Base-by-base conservation (phyloP, 2,888 invertebrate genomes). In the Drosophila seclusa region DNA sequence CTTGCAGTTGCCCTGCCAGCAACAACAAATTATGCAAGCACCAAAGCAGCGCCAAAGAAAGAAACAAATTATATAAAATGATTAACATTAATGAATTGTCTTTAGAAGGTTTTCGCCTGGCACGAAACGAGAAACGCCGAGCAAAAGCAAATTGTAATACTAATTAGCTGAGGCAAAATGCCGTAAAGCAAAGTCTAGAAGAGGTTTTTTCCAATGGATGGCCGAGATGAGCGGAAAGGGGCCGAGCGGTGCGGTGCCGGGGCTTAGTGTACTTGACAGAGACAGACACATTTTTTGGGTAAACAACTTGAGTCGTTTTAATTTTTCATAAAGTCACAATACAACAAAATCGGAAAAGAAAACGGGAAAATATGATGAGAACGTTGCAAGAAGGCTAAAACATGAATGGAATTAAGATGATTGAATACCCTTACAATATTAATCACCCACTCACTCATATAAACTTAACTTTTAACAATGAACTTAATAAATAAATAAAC, bases 61-160 rank as follows among this genome's bases (percentile, higher is more conserved):
- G 70, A 57, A 40, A 70, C 27, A 73, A 81, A 71, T 82, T 77
- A 75, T 78, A 79, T 80, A 78, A 89, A 89, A 83, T 91, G 87
- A 88, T 89, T 90, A 82, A 76, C 89, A 89, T 90, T 89, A 90
- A 90, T 89, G 87, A 83, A 84, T 84, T 87, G 87, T 78, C 77
- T 81, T 71, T 70, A 65, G 84, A 67, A 72, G 78, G 57, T 53
- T 68, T 76, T 48, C 58, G 48, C 34, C 64, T 50, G 61, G 18
- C 71, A 66, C 38, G 57, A 73, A 83, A 80, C 54, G 82, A 82
- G 40, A 78, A 73, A 69, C 65, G 64, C 31, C 59, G 64, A 62
- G 59, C 72, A 72, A 73, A 83, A 70, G 80, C 69, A 82, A 91
- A 90, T 90, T 89, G 89, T 83, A 87, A 84, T 84, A 80, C 89